Conservation (phyloP, 1,140 invertebrate genomes). For the Pogonognathellus flavescens region DNA sequence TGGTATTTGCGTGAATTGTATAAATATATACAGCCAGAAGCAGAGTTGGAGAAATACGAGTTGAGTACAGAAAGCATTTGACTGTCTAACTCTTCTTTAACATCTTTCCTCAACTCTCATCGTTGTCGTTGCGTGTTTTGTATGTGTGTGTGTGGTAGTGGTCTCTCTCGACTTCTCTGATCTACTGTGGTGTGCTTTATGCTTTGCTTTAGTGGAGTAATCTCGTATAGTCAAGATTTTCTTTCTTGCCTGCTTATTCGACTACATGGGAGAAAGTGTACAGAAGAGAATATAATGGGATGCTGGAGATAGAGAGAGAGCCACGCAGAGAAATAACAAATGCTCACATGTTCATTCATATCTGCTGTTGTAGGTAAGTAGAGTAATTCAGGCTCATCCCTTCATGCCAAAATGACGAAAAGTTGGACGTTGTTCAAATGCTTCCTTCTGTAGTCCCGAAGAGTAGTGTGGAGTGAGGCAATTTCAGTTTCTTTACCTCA, state of each 20-base stretch:
- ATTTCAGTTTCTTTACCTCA: too few relatives aligned
- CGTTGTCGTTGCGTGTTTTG: background rate
- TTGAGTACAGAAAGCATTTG: background rate
- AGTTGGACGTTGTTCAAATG: conserved; percentile 31
- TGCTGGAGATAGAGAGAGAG: background rate
- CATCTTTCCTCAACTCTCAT: background rate
- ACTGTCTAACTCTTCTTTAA: background rate
- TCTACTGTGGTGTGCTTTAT: too few relatives aligned
- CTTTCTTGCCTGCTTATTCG: background rate
- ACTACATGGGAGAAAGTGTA: background rate
- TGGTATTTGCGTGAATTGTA: background rate
- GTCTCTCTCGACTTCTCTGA: too few relatives aligned
- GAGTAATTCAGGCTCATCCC: background rate
- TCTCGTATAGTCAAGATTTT: too few relatives aligned
- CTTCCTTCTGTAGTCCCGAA: too few relatives aligned
- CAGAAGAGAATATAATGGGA: background rate
- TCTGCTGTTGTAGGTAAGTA: conserved; percentile 3
- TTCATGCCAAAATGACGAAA: conserved; percentile 25
- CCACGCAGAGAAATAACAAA: background rate
- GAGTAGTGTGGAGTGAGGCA: too few relatives aligned
- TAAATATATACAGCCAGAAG: background rate
- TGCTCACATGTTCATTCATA: background rate
- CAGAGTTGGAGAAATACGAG: background rate
- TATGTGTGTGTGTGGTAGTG: too few relatives aligned
- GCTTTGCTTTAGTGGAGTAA: too few relatives aligned